Evolutionary conservation across 2,888 invertebrate genomes (phyloP).

Genomic region (Diarsia mendica): DNA sequence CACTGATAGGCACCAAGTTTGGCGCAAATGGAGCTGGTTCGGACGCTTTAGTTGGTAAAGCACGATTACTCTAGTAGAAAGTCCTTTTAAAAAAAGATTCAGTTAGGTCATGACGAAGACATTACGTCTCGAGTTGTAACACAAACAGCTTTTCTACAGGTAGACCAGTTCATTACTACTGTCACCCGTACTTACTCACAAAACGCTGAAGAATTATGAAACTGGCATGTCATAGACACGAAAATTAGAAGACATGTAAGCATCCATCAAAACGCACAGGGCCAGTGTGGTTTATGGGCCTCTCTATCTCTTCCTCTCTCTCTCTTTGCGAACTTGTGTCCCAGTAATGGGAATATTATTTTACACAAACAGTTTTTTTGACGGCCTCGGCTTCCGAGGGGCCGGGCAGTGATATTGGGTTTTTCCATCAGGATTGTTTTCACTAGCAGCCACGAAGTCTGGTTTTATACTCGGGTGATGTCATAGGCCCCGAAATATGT

Average conservation of each 20-base stretch:
- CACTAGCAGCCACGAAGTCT: not conserved
- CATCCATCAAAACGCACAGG: not conserved
- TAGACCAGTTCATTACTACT: not conserved
- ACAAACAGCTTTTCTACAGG: not conserved
- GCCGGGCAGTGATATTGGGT: not conserved
- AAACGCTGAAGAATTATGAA: not conserved
- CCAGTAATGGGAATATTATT: not conserved
- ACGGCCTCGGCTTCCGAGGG: too few species aligned
- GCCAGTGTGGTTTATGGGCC: not conserved
- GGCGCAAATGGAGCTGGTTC: conserved; percentile 43
- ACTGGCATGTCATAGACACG: not conserved
- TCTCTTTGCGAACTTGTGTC: too few species aligned
- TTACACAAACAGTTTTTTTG: not conserved
- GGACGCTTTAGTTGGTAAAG: conserved; percentile 44
- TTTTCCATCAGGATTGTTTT: not conserved
- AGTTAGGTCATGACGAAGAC: not conserved
- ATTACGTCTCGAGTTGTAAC: not conserved
- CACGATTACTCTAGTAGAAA: conserved; percentile 19
- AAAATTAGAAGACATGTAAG: not conserved
- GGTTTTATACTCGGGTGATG: not conserved
- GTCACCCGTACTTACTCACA: not conserved
- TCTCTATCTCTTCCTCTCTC: not conserved
- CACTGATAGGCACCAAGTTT: conserved; percentile 28
- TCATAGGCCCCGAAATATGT: too few species aligned
- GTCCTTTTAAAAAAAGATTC: conserved; percentile 8